These are phyloP conservation scores for Zeuzera pyrina DNA, from an alignment of 2,888 invertebrate species.

Conservation along the genomic window DNA sequence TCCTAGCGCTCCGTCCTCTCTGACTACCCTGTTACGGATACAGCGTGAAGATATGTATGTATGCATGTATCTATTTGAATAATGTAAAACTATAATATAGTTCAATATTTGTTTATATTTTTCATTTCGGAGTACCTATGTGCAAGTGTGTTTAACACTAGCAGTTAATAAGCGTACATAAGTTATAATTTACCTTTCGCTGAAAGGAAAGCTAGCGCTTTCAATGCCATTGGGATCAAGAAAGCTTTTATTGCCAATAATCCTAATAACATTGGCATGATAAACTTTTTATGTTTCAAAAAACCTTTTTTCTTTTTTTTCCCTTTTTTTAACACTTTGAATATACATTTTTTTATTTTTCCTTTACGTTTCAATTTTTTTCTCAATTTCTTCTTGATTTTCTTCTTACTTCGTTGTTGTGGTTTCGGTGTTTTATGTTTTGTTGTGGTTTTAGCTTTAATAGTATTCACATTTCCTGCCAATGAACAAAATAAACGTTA, in stretches of 20 bases:
- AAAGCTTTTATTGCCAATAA: constrained; percentile 77
- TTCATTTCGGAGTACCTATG: no score
- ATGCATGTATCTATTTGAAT: no score
- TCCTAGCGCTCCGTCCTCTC: no score
- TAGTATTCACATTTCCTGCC: no score
- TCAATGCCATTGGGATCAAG: constrained; percentile 77
- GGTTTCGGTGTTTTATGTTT: constrained; percentile 9
- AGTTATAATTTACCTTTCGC: constrained; percentile 66
- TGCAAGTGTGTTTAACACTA: no score
- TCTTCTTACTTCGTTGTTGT: constrained; percentile 14
- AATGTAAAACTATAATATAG: no score
- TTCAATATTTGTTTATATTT: no score
- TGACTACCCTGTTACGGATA: no score
- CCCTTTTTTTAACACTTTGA: constrained; percentile 41
- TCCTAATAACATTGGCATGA: constrained; percentile 76
- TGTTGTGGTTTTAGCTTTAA: constrained; percentile 10
- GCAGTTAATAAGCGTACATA: no score
- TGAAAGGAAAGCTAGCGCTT: constrained; percentile 78
- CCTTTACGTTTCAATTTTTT: constrained; percentile 24
- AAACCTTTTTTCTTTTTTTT: constrained; percentile 26
- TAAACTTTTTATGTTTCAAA: constrained; percentile 64
- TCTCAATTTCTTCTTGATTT: constrained; percentile 11
- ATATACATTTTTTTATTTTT: constrained; percentile 45
- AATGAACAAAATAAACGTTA: no score
- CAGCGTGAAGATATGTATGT: no score